Evolutionary conservation across 2,888 invertebrate genomes (phyloP).

Genomic region (Lochmaea crataegi): DNA sequence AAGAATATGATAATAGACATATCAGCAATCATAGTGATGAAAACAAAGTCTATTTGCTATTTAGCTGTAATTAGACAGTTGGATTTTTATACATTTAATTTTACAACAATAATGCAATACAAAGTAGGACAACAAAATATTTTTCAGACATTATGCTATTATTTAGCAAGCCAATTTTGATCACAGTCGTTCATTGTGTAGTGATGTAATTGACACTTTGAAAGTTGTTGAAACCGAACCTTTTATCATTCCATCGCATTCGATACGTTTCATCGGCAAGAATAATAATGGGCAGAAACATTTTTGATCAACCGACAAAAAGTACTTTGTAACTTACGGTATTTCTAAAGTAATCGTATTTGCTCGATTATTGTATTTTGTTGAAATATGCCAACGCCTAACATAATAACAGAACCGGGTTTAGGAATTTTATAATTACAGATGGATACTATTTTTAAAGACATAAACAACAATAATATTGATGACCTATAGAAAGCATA

Average conservation of each 20-base stretch:
- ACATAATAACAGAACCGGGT: neutral
- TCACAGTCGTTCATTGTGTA: conserved; percentile 8
- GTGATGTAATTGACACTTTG: conserved; percentile 23
- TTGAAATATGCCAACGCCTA: conserved; percentile 24
- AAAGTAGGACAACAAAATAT: neutral
- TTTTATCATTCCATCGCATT: conserved; percentile 27
- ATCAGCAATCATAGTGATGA: neutral
- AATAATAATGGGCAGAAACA: conserved; percentile 25
- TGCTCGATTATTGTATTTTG: conserved; percentile 27
- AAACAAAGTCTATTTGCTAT: neutral
- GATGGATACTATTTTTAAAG: no score
- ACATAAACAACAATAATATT: no score
- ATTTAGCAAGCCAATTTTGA: conserved; percentile 13
- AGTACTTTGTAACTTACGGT: conserved; percentile 15
- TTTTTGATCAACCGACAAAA: conserved; percentile 23
- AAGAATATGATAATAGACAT: no score
- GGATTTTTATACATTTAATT: neutral
- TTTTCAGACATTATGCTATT: neutral
- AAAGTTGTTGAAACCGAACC: conserved; percentile 24
- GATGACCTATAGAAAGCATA: no score
- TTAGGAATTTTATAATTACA: neutral
- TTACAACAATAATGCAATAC: neutral
- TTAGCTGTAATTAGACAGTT: neutral
- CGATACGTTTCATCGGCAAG: conserved; percentile 24
- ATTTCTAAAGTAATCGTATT: conserved; percentile 13